phyloP scores from a whole-genome alignment of 2,113 vertebrate species.

The Syngnathus floridae region DNA sequence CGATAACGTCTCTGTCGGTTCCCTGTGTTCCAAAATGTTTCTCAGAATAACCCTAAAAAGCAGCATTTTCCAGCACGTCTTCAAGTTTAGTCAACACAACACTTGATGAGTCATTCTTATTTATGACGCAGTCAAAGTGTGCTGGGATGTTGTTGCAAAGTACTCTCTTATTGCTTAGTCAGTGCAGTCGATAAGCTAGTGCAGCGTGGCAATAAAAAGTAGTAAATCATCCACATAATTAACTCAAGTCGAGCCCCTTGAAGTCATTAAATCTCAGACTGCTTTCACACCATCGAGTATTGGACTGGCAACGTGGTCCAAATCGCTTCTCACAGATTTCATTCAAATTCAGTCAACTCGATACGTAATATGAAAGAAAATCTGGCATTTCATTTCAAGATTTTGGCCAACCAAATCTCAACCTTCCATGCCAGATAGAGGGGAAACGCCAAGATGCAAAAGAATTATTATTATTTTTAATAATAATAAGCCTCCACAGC shows the following conservation, averaged over 20 bases:
- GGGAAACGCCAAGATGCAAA: too few species aligned
- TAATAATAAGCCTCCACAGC: too few species aligned
- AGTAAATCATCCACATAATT: slow-evolving; percentile 7
- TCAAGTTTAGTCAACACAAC: background rate
- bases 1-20: background rate
- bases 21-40: background rate
- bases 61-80: background rate
- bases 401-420: background rate
- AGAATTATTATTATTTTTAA: too few species aligned
- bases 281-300: background rate
- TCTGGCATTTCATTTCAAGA: too few species aligned
- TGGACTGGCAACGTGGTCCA: background rate
- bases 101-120: background rate
- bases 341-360: background rate
- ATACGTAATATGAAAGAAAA: background rate
- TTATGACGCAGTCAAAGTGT: slow-evolving; percentile 1
- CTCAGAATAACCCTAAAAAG: background rate
- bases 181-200: slow-evolving; percentile 1
- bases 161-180: slow-evolving; percentile 7
- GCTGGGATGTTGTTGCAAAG: background rate
- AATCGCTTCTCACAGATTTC: background rate
- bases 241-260: background rate
- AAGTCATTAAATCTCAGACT: background rate
- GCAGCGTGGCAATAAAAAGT: slow-evolving; percentile 4
- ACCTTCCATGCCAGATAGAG: too few species aligned